These are phyloP conservation scores for Rhinichthys klamathensis DNA, from an alignment of 2,113 vertebrate genomes.

Conservation along the genomic window DNA sequence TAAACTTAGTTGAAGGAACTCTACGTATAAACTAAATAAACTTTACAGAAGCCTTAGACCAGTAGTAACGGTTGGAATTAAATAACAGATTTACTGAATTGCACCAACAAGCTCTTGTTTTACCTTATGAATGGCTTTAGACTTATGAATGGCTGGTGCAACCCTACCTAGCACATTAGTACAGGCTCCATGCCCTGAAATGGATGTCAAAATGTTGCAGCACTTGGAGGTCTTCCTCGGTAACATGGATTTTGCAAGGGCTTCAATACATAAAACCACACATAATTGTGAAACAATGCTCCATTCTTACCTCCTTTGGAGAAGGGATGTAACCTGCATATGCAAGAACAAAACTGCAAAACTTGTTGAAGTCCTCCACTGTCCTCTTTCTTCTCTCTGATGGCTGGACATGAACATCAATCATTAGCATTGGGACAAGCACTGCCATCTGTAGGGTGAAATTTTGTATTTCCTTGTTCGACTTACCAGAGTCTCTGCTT, in stretches of 20 bases:
- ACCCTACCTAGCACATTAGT: not conserved
- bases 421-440: slow-evolving; percentile 24
- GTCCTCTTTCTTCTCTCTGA: slow-evolving; percentile 87
- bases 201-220: not conserved
- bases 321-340: slow-evolving; percentile 90
- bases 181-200: not conserved
- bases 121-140: not conserved
- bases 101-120: not conserved
- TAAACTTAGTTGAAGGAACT: not conserved
- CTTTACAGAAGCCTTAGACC: not conserved
- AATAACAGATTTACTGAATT: not conserved
- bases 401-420: slow-evolving; percentile 69
- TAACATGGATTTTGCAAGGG: not conserved
- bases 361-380: slow-evolving; percentile 92
- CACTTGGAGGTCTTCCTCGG: not conserved
- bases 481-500: slow-evolving; percentile 80
- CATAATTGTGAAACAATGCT: not conserved
- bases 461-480: slow-evolving; percentile 1
- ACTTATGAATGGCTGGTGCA: not conserved
- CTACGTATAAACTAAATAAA: not conserved
- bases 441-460: not conserved
- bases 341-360: slow-evolving; percentile 89
- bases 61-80: no score
- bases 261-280: not conserved
- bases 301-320: slow-evolving; percentile 81